phyloP scores from a whole-genome alignment of 2,797 vertebrate species.

The Trachurus trachurus region DNA sequence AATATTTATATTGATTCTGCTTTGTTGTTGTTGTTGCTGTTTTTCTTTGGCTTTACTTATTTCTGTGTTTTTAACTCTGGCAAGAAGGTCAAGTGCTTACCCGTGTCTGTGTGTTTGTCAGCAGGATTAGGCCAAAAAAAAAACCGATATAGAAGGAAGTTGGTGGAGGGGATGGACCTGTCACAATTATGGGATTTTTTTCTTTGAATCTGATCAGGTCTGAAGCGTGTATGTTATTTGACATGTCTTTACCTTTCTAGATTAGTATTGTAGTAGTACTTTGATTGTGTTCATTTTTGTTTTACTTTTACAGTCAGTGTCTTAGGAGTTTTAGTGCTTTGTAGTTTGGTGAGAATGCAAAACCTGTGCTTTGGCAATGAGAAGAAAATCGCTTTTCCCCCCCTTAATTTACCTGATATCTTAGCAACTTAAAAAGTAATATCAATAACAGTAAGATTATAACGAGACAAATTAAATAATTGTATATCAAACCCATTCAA shows the following conservation, averaged over 20 bases:
- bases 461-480: neutral
- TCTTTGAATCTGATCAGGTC: too few relatives aligned
- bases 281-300: neutral
- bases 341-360: neutral
- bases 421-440: neutral
- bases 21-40: neutral
- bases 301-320: neutral
- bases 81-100: too few relatives aligned
- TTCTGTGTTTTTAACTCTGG: fast-evolving
- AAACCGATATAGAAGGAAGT: too few relatives aligned
- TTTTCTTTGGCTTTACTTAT: neutral
- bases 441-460: neutral
- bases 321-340: neutral
- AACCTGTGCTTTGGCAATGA: neutral
- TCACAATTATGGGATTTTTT: too few relatives aligned
- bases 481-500: constrained; percentile 3
- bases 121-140: too few relatives aligned
- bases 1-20: neutral
- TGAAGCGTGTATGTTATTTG: too few relatives aligned
- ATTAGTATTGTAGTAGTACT: too few relatives aligned
- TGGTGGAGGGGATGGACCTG: too few relatives aligned
- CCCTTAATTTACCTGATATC: neutral
- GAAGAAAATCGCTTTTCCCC: too few relatives aligned
- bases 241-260: too few relatives aligned
- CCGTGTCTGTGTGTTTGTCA: too few relatives aligned